These are phyloP conservation scores for Phymorhynchus buccinoides DNA, from an alignment of 1,140 invertebrate genomes.

Conservation along the genomic window DNA sequence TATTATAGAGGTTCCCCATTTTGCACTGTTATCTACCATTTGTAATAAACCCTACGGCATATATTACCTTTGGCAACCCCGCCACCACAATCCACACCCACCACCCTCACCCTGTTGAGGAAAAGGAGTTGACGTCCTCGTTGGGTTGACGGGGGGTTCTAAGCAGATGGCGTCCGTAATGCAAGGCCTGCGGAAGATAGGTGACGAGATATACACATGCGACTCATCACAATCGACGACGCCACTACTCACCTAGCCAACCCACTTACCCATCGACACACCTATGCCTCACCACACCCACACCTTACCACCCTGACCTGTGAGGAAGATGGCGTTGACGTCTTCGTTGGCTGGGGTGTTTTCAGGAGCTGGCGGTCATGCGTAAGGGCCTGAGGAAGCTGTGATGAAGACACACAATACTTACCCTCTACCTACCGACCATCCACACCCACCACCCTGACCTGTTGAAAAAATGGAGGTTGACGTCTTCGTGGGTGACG, in stretches of 20 bases:
- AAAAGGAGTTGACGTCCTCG: constrained; percentile 96
- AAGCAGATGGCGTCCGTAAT: constrained; percentile 93
- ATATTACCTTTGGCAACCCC: no score
- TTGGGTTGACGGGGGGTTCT: constrained; percentile 97
- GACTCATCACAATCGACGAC: not conserved
- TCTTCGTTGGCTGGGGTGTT: constrained; percentile 95
- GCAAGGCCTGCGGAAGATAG: constrained; percentile 92
- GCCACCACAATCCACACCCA: no score
- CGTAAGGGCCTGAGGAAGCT: constrained; percentile 92
- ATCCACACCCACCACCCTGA: no score
- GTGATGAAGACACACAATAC: no score
- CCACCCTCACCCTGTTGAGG: constrained; percentile 83
- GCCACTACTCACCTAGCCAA: no score
- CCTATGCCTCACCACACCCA: no score
- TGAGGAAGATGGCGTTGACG: constrained; percentile 95
- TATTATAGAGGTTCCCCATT: not conserved
- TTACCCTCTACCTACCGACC: no score
- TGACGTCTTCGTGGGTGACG: constrained; percentile 94
- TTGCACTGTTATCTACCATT: not conserved
- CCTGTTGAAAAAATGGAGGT: constrained; percentile 95
- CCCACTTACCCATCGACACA: no score
- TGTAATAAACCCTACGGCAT: no score
- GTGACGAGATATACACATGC: no score
- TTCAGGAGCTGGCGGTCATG: constrained; percentile 93
- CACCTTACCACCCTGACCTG: constrained; percentile 73